phyloP scores from a whole-genome alignment of 2,797 vertebrate species.

The Pogonophryne albipinna region DNA sequence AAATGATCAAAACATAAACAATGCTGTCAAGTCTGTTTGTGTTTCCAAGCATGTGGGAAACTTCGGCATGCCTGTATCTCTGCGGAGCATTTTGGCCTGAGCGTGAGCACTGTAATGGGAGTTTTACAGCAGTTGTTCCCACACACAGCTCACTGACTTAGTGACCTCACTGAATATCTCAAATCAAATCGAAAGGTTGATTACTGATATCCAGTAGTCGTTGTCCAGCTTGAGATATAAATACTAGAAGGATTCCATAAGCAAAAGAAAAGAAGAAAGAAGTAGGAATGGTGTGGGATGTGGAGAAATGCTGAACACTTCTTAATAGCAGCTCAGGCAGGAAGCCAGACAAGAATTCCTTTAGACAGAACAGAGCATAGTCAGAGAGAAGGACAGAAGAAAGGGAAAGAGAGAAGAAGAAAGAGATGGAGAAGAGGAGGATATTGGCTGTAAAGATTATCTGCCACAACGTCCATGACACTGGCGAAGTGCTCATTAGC shows the following conservation, averaged over 20 bases:
- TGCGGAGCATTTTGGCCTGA: constrained; percentile 32
- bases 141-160: constrained; percentile 18
- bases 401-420: constrained; percentile 9
- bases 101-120: background rate
- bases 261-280: constrained; percentile 19
- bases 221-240: constrained; percentile 12
- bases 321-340: constrained; percentile 71
- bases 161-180: background rate
- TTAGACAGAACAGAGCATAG: constrained; percentile 55
- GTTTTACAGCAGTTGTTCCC: constrained; percentile 41
- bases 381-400: constrained; percentile 25
- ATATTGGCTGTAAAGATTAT: constrained; percentile 60
- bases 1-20: constrained; percentile 25
- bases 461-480: constrained; percentile 46
- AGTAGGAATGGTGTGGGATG: constrained; percentile 53
- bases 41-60: constrained; percentile 37
- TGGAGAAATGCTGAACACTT: constrained; percentile 64
- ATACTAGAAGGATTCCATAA: constrained; percentile 33
- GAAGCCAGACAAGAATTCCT: constrained; percentile 61
- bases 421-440: constrained; percentile 15
- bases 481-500: constrained; percentile 74
- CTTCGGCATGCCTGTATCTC: constrained; percentile 20
- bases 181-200: constrained; percentile 17
- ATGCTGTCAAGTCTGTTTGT: constrained; percentile 35
- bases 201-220: constrained; percentile 9